Conservation (phyloP, 92 coral and sea anemone genomes). For the Porites rus region DNA sequence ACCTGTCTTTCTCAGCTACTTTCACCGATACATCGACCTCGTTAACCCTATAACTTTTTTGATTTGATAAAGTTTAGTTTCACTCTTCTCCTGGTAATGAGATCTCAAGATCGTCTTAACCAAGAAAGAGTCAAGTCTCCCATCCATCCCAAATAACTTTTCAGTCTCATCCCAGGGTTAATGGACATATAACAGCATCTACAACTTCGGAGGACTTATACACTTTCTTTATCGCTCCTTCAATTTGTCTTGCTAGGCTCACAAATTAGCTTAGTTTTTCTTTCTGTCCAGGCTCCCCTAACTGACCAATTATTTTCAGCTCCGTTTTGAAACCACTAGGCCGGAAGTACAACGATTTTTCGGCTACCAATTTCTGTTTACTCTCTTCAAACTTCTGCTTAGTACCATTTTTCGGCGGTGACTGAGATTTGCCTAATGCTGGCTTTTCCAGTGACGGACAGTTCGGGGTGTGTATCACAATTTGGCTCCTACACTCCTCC, state of each 20-base stretch:
- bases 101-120: constrained; percentile 43
- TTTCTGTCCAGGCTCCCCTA: constrained; percentile 41
- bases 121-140: constrained; percentile 19
- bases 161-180: constrained; percentile 50
- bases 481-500: neutral
- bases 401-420: neutral
- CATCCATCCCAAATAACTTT: constrained; percentile 51
- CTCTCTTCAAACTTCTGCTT: constrained; percentile 7
- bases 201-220: constrained; percentile 38
- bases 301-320: constrained; percentile 49
- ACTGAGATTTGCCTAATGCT: neutral
- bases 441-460: constrained; percentile 29
- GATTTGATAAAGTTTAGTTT: constrained; percentile 44
- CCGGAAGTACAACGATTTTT: neutral
- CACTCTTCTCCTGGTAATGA: constrained; percentile 59
- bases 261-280: constrained; percentile 33
- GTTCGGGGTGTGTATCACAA: neutral
- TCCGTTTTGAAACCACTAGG: constrained; percentile 25
- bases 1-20: neutral
- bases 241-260: constrained; percentile 66
- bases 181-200: constrained; percentile 40
- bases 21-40: constrained; percentile 34
- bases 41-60: constrained; percentile 42
- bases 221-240: constrained; percentile 36
- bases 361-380: neutral